Conservation (phyloP, 2,888 invertebrate genomes). For the Noctua janthe region DNA sequence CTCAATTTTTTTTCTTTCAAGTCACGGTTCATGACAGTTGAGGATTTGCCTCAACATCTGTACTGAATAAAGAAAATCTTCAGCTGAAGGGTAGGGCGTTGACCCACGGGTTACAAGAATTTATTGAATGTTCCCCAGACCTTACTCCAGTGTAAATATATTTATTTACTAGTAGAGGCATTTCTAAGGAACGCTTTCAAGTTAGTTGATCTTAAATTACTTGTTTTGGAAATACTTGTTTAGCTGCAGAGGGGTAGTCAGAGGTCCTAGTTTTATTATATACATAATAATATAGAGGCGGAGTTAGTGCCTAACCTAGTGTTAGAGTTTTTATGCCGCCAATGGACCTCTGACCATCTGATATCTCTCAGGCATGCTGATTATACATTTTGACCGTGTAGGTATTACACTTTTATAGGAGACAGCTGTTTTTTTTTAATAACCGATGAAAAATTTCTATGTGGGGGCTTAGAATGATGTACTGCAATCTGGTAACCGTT, state of each 20-base stretch:
- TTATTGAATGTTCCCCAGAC: constrained; percentile 44
- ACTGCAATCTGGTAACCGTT: too few species aligned
- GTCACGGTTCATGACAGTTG: constrained; percentile 2
- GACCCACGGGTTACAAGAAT: constrained; percentile 51
- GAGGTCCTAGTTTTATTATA: neutral
- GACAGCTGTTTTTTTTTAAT: too few species aligned
- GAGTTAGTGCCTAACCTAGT: too few species aligned
- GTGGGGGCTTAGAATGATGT: too few species aligned
- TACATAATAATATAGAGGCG: too few species aligned
- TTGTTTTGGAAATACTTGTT: constrained; percentile 9
- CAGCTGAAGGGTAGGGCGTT: constrained; percentile 37
- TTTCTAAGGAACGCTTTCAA: constrained; percentile 19
- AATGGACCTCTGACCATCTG: too few species aligned
- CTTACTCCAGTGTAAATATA: constrained; percentile 49
- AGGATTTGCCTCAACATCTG: constrained; percentile 25
- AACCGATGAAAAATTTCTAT: too few species aligned
- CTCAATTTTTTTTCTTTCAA: constrained; percentile 1
- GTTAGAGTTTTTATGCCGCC: too few species aligned
- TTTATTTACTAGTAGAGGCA: constrained; percentile 45
- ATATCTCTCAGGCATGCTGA: too few species aligned
- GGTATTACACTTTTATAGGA: too few species aligned
- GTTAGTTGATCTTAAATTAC: constrained; percentile 21
- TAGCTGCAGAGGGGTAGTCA: neutral
- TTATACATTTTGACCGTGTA: too few species aligned
- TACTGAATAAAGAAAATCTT: constrained; percentile 51